Conservation (phyloP, 1,140 invertebrate genomes). For the Psilanteris sp. region DNA sequence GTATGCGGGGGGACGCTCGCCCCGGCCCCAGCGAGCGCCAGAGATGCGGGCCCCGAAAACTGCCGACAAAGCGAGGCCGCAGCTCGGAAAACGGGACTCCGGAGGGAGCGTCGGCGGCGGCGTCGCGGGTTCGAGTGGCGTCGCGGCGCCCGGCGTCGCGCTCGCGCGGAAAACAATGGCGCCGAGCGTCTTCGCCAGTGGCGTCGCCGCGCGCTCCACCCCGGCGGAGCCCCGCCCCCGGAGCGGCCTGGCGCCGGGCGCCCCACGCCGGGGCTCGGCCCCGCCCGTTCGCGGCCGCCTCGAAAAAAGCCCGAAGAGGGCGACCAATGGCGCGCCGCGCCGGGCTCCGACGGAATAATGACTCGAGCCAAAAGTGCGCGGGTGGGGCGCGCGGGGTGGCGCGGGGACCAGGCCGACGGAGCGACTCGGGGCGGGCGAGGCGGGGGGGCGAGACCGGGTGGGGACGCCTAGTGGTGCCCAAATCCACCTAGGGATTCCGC, state of each 20-base stretch:
- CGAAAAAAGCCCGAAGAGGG: slow-evolving; percentile 24
- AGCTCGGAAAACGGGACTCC: slow-evolving; percentile 17
- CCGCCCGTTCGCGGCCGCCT: slow-evolving; percentile 40
- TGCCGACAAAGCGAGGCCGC: too few species aligned
- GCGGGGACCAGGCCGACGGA: slow-evolving; percentile 1
- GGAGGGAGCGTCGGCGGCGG: slow-evolving; percentile 58
- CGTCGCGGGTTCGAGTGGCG: slow-evolving; percentile 71
- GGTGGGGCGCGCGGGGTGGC: slow-evolving; percentile 12
- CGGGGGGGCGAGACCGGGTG: slow-evolving; percentile 45
- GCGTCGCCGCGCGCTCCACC: slow-evolving; percentile 53
- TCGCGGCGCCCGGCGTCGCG: slow-evolving; percentile 66
- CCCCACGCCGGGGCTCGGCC: slow-evolving; percentile 35
- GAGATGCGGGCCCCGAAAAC: too few species aligned
- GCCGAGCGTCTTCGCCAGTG: slow-evolving; percentile 59
- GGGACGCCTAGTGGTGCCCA: slow-evolving; percentile 59
- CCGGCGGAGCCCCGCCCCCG: slow-evolving; percentile 25
- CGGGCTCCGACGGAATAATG: slow-evolving; percentile 16
- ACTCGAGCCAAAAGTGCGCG: slow-evolving; percentile 1
- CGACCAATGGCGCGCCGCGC: slow-evolving; percentile 12
- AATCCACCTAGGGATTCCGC: slow-evolving; percentile 72
- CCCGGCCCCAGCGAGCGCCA: too few species aligned
- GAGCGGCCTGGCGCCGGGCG: slow-evolving; percentile 15
- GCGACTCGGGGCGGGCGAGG: too few species aligned
- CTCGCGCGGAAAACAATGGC: slow-evolving; percentile 72
- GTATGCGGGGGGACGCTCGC: too few species aligned